Evolutionary conservation across 2,888 invertebrate species (phyloP).

Genomic region (Leptopilina myrica): DNA sequence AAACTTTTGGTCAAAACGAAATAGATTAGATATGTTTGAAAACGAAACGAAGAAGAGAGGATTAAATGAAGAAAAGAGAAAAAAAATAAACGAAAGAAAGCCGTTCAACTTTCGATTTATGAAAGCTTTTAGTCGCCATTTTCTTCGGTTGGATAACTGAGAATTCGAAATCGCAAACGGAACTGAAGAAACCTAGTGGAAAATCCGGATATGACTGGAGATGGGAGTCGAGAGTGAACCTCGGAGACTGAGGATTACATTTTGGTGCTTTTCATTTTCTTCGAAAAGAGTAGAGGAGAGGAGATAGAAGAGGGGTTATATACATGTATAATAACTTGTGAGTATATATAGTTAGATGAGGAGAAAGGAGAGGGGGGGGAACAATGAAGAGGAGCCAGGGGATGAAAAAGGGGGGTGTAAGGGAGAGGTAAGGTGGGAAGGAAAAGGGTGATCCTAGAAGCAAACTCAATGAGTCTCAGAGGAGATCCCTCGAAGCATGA

Average conservation of each 20-base stretch:
- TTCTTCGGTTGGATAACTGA: constrained; percentile 17
- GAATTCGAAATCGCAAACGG: constrained; percentile 29
- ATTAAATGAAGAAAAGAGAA: constrained; percentile 13
- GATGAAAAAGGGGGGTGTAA: not conserved
- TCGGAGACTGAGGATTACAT: constrained; percentile 28
- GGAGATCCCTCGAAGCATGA: constrained; percentile 59
- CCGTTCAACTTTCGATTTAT: constrained; percentile 19
- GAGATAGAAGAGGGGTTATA: too few relatives aligned
- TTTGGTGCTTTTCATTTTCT: constrained; percentile 32
- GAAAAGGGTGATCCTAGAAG: constrained; percentile 55
- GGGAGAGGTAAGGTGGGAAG: not conserved
- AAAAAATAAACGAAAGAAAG: too few relatives aligned
- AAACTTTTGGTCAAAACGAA: not conserved
- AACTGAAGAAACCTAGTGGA: constrained; percentile 36
- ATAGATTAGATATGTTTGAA: constrained; percentile 11
- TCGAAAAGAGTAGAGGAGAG: not conserved
- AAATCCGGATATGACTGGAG: constrained; percentile 36
- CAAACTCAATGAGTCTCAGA: constrained; percentile 64
- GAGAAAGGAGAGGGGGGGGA: not conserved
- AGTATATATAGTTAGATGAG: not conserved
- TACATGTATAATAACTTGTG: constrained; percentile 26
- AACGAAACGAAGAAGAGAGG: constrained; percentile 14
- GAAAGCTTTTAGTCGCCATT: constrained; percentile 26
- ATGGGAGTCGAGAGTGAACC: constrained; percentile 25
- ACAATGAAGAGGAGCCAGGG: constrained; percentile 21